Base-by-base conservation (phyloP, 1,140 invertebrate genomes). In the Marisa cornuarietis region DNA sequence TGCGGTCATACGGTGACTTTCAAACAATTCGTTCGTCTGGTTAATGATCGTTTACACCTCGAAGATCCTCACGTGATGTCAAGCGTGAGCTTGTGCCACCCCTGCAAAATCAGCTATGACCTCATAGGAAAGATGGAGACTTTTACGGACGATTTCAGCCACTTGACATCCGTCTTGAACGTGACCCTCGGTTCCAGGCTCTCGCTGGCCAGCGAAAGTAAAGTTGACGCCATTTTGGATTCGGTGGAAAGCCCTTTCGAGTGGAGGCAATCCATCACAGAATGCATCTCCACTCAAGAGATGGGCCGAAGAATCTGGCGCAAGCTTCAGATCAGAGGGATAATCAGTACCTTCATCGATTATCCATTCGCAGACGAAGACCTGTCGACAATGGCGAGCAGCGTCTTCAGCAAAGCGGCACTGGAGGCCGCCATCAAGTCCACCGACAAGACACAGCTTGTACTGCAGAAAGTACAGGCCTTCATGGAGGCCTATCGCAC, bases 401-500 rank as follows among this genome's bases (percentile, higher is more conserved):
- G 42, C n/a, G 11, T 49, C 11, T 51, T 54, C 22, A 42, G 22
- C 22, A 26, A 73, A 54, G 52, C 71, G 16, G 71, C 42, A 4
- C 13, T 73, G 20, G 42, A n/a, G 42, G 52, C 52, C 11, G 22
- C 22, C 11, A 51, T n/a, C 13, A 73, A n/a, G 10, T 49, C 52
- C 24, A 73, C 68, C 9, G 77, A 79, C 68, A 72, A 62, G 31
- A 6, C 9, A 0, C 18, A n/a, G n/a, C 51, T 77, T 20, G 26
- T 51, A 58, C 31, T 58, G 22, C 49, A 80, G 49, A 79, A 84
- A 63, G 20, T 24, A 24, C 65, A 79, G 52, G 71, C 78, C 10
- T 84, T 82, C 22, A 13, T 58, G 26, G 72, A 84, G 52, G 69
- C 79, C 51, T 84, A 54, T 71, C 51, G 69, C 20, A 78, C 73